These are phyloP conservation scores for Sebastiscus albofasciatus DNA, from an alignment of 2,797 vertebrate species.

Conservation along the genomic window DNA sequence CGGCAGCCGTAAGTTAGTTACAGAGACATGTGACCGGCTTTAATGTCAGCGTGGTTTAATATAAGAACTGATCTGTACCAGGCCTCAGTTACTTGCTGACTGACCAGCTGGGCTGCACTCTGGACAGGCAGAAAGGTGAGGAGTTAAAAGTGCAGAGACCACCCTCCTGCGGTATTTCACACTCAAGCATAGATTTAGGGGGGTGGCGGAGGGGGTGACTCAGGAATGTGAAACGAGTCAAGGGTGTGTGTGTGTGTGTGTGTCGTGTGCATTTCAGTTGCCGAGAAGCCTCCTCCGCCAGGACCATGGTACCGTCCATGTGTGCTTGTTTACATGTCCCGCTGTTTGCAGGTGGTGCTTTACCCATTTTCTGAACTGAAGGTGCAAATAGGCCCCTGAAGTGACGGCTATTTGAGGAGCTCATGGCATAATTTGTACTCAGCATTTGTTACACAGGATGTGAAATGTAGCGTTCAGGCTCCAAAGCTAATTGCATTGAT, in stretches of 20 bases:
- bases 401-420: background rate
- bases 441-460: background rate
- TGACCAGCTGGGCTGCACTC: slow-evolving; percentile 60
- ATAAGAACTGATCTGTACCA: slow-evolving; percentile 73
- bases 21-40: slow-evolving; percentile 75
- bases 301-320: slow-evolving; percentile 31
- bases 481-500: background rate
- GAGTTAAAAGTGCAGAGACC: slow-evolving; percentile 72
- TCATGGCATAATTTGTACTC: background rate
- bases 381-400: slow-evolving; percentile 28
- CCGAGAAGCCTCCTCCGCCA: slow-evolving; percentile 30
- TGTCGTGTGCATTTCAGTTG: slow-evolving; percentile 45
- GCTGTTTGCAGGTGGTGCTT: slow-evolving; percentile 40
- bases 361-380: slow-evolving; percentile 33
- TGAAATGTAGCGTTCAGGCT: background rate
- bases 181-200: slow-evolving; percentile 63
- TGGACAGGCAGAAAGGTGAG: slow-evolving; percentile 56
- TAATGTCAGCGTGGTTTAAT: slow-evolving; percentile 83
- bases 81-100: slow-evolving; percentile 60
- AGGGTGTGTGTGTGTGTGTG: slow-evolving; percentile 63
- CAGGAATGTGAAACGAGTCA: slow-evolving; percentile 71
- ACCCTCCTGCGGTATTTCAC: slow-evolving; percentile 79
- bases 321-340: slow-evolving; percentile 65
- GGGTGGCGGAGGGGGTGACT: slow-evolving; percentile 50
- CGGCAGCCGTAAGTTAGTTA: slow-evolving; percentile 63